Evolutionary conservation across 1,140 invertebrate genomes (phyloP).

Genomic region (Drosophila chauvacae): DNA sequence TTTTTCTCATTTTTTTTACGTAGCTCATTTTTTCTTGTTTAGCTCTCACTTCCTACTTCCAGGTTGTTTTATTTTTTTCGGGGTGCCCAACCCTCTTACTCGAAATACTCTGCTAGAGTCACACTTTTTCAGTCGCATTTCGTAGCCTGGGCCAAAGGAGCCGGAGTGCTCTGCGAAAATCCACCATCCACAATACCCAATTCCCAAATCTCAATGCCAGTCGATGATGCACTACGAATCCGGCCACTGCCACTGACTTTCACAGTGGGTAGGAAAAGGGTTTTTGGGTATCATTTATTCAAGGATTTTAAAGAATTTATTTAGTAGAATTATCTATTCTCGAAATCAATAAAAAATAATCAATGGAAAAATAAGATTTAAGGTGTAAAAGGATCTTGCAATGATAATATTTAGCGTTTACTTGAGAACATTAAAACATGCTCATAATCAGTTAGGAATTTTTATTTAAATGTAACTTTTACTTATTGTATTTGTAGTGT

Average conservation of each 20-base stretch:
- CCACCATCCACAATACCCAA: slow-evolving; percentile 17
- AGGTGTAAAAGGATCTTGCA: too few species aligned
- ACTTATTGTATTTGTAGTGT: too few species aligned
- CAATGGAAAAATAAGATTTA: too few species aligned
- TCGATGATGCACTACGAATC: slow-evolving; percentile 65
- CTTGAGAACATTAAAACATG: too few species aligned
- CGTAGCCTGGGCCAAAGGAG: slow-evolving; percentile 18
- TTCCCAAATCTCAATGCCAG: slow-evolving; percentile 65
- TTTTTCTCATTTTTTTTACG: slow-evolving; percentile 55
- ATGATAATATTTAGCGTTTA: too few species aligned
- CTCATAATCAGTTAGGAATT: too few species aligned
- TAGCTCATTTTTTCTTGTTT: slow-evolving; percentile 26
- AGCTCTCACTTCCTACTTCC: slow-evolving; percentile 74
- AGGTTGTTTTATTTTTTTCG: slow-evolving; percentile 41
- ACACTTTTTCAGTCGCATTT: slow-evolving; percentile 63
- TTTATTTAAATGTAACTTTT: too few species aligned
- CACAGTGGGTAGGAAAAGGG: slow-evolving; percentile 20
- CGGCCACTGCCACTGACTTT: slow-evolving; percentile 47
- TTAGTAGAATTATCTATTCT: not conserved
- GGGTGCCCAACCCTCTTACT: slow-evolving; percentile 17
- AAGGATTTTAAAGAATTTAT: not conserved
- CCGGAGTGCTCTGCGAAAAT: slow-evolving; percentile 15
- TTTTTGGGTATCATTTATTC: not conserved
- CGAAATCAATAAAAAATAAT: too few species aligned
- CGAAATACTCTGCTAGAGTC: slow-evolving; percentile 36